Conservation (phyloP, 1,140 invertebrate species). For the Pseudomyrmex gracilis region DNA sequence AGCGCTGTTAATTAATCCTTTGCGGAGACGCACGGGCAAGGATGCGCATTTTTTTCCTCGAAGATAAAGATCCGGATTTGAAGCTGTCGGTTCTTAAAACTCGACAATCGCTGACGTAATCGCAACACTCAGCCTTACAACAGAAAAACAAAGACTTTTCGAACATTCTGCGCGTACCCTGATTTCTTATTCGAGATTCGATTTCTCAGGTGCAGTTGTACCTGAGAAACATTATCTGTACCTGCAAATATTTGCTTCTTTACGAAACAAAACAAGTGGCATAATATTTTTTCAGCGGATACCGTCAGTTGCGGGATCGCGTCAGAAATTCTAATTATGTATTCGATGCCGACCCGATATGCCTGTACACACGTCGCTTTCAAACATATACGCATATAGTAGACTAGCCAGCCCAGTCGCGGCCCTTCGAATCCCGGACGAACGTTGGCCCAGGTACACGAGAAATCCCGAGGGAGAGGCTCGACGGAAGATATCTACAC, state of each 20-base stretch:
- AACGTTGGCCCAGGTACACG: conserved; percentile 76
- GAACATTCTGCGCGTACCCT: not conserved
- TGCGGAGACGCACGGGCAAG: conserved; percentile 71
- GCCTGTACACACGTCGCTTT: conserved; percentile 16
- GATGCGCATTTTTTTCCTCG: conserved; percentile 48
- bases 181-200: not conserved
- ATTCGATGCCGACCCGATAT: not conserved
- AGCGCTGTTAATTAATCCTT: conserved; percentile 77
- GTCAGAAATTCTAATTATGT: conserved; percentile 46
- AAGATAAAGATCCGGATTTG: conserved; percentile 76
- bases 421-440: conserved; percentile 61
- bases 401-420: conserved; percentile 20
- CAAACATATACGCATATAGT: conserved; percentile 25
- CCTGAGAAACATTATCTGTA: not conserved
- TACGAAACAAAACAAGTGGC: no score
- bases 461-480: conserved; percentile 76
- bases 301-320: not conserved
- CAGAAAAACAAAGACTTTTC: conserved; percentile 9
- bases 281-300: not conserved
- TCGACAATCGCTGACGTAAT: conserved; percentile 63
- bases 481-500: conserved; percentile 76
- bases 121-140: conserved; percentile 23
- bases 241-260: not conserved
- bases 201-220: not conserved
- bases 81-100: conserved; percentile 65